Evolutionary conservation across 2,797 vertebrate genomes (phyloP).

Genomic region (Arrhamphus sclerolepis): DNA sequence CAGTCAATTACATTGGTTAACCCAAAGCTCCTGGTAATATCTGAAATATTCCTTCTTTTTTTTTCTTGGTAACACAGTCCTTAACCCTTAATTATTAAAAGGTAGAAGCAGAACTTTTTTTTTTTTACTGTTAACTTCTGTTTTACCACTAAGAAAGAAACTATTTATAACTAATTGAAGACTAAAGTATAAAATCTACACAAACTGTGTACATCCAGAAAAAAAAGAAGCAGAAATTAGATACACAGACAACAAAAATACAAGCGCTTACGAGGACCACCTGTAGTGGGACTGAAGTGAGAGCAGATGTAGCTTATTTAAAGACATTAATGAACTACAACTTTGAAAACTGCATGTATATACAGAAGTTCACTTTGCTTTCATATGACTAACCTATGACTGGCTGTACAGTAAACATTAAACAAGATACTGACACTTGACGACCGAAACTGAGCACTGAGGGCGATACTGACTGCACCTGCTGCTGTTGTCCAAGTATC

Average conservation of each 20-base stretch:
- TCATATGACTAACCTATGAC: fast-evolving
- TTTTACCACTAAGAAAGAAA: not conserved
- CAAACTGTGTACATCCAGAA: too few relatives aligned
- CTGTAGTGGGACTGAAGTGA: too few relatives aligned
- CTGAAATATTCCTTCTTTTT: not conserved
- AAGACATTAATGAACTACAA: not conserved
- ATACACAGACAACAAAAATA: too few relatives aligned
- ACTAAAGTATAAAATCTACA: too few relatives aligned
- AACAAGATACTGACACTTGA: conserved; percentile 35
- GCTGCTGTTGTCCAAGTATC: conserved; percentile 27
- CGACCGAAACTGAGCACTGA: conserved; percentile 68
- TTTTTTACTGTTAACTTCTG: not conserved
- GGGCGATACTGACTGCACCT: conserved; percentile 69
- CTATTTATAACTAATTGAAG: too few relatives aligned
- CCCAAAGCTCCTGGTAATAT: not conserved
- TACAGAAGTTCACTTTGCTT: not conserved
- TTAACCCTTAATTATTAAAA: conserved; percentile 4
- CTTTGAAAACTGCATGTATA: not conserved
- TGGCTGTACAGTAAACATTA: not conserved
- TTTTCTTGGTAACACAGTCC: not conserved
- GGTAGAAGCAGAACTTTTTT: not conserved
- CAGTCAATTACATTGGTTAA: not conserved
- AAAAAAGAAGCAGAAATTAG: too few relatives aligned
- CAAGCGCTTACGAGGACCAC: too few relatives aligned
- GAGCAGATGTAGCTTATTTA: not conserved